These are phyloP conservation scores for Drosophila santomea DNA, from an alignment of 1,140 invertebrate species.

Conservation along the genomic window DNA sequence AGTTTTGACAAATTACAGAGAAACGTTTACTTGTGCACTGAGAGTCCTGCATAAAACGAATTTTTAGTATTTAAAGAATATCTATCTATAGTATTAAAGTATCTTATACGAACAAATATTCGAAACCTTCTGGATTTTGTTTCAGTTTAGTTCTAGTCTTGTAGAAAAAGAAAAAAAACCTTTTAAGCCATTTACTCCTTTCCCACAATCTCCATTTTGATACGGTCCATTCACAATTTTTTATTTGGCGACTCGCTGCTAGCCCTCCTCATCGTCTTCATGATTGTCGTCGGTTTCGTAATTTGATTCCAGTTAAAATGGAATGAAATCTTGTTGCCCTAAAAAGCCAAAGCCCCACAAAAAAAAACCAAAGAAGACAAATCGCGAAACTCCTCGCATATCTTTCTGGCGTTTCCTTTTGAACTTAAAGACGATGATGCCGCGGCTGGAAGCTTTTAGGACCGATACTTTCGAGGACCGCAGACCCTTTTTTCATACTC, in stretches of 20 bases:
- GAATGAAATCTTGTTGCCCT: slow-evolving; percentile 76
- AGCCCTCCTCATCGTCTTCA: slow-evolving; percentile 32
- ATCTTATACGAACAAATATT: too few relatives aligned
- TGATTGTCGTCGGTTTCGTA: slow-evolving; percentile 68
- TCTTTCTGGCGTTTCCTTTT: slow-evolving; percentile 69
- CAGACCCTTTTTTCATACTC: slow-evolving; percentile 36
- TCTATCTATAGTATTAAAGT: too few relatives aligned
- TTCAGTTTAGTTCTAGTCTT: background rate
- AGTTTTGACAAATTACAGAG: background rate
- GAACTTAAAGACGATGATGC: slow-evolving; percentile 33
- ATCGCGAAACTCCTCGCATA: slow-evolving; percentile 39
- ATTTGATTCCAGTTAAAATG: slow-evolving; percentile 82
- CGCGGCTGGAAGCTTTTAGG: slow-evolving; percentile 47
- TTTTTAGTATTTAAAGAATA: too few relatives aligned
- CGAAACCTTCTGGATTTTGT: background rate
- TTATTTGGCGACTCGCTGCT: slow-evolving; percentile 21
- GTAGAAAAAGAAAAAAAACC: background rate
- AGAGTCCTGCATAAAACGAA: too few relatives aligned
- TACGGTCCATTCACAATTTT: slow-evolving; percentile 31
- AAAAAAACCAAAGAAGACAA: slow-evolving; percentile 20
- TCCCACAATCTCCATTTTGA: slow-evolving; percentile 12
- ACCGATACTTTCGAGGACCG: slow-evolving; percentile 19
- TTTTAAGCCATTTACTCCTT: slow-evolving; percentile 17
- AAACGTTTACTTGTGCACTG: background rate
- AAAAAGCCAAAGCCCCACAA: slow-evolving; percentile 46